Evolutionary conservation across 2,888 invertebrate species (phyloP).

Genomic region (Branchellion lobata): DNA sequence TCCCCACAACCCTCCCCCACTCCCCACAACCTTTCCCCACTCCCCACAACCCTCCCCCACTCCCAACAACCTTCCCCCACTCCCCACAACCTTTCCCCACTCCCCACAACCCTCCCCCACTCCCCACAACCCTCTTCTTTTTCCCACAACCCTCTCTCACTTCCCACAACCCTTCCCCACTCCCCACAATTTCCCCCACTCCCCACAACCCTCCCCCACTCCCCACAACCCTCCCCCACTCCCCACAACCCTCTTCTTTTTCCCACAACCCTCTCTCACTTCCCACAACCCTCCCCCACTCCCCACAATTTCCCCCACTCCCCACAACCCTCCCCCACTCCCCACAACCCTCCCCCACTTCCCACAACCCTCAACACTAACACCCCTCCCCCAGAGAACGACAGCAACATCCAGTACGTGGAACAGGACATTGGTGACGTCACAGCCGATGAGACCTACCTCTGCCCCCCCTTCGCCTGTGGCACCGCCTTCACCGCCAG

Average conservation of each 20-base stretch:
- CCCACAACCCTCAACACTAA: too few relatives aligned
- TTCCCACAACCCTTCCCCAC: too few relatives aligned
- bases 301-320: not conserved
- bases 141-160: too few relatives aligned
- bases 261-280: too few relatives aligned
- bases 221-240: too few relatives aligned
- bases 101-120: too few relatives aligned
- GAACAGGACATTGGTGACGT: constrained; percentile 84
- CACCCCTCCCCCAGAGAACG: constrained; percentile 74
- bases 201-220: too few relatives aligned
- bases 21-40: not conserved
- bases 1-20: not conserved
- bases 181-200: too few relatives aligned
- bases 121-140: too few relatives aligned
- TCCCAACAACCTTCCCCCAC: constrained; percentile 52
- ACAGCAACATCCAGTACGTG: constrained; percentile 85
- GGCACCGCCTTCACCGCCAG: constrained; percentile 99
- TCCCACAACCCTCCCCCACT: not conserved
- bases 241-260: too few relatives aligned
- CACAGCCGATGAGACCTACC: constrained; percentile 97
- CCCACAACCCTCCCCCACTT: not conserved
- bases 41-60: too few relatives aligned
- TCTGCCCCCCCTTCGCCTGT: constrained; percentile 99
- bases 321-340: not conserved
- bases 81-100: too few relatives aligned